Conservation (phyloP, 2,113 vertebrate species). For the Brienomyrus brachyistius region DNA sequence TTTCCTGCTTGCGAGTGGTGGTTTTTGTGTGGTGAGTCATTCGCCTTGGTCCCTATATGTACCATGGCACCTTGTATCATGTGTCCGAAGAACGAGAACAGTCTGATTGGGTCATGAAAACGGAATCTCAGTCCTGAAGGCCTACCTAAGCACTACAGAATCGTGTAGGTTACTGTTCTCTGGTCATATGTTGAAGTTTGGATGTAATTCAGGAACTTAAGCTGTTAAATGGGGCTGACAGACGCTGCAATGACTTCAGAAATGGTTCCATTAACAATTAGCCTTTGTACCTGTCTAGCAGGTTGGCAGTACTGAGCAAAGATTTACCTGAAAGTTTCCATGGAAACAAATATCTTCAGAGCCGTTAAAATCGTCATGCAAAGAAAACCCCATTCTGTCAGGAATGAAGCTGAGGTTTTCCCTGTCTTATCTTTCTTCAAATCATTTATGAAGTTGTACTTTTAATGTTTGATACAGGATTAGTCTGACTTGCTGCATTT, state of each 20-base stretch:
- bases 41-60: background rate
- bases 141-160: too few species aligned
- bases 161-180: background rate
- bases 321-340: conserved; percentile 1
- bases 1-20: background rate
- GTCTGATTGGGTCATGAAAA: background rate
- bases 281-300: background rate
- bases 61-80: background rate
- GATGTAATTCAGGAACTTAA: background rate
- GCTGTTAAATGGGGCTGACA: background rate
- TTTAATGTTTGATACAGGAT: background rate
- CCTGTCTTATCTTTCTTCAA: background rate
- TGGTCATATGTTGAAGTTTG: background rate
- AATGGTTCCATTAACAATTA: background rate
- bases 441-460: background rate
- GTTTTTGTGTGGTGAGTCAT: background rate
- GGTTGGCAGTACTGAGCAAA: background rate
- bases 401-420: background rate
- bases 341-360: background rate
- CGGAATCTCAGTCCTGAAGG: background rate
- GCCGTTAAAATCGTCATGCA: background rate
- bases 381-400: background rate
- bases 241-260: background rate
- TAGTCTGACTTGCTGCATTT: background rate
- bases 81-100: background rate